Evolutionary conservation across 1,140 invertebrate species (phyloP).

Genomic region (Venustaconcha ellipsiformis): DNA sequence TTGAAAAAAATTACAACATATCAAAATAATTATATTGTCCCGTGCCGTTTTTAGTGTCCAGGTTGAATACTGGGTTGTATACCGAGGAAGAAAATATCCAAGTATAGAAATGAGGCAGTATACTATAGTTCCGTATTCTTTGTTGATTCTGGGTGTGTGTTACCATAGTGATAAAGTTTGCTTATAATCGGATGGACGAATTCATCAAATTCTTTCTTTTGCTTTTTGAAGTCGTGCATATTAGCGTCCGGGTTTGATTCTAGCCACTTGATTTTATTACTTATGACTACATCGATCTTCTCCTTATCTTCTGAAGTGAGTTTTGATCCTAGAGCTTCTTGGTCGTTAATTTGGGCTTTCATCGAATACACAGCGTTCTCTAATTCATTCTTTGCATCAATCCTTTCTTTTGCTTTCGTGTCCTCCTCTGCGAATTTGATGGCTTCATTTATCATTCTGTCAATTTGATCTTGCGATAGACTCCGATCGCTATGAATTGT

Average conservation of each 20-base stretch:
- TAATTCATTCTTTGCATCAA: slow-evolving; percentile 87
- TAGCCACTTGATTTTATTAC: slow-evolving; percentile 97
- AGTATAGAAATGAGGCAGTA: too few species aligned
- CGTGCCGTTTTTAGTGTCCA: too few species aligned
- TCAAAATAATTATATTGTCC: too few species aligned
- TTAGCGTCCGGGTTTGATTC: slow-evolving; percentile 95
- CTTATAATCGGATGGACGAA: slow-evolving; percentile 96
- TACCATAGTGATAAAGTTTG: slow-evolving; percentile 89
- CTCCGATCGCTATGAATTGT: slow-evolving; percentile 99
- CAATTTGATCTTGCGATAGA: slow-evolving; percentile 96
- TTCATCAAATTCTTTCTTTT: slow-evolving; percentile 96
- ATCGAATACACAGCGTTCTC: slow-evolving; percentile 86
- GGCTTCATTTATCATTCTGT: slow-evolving; percentile 96
- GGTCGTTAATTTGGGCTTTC: slow-evolving; percentile 96
- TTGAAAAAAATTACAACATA: too few species aligned
- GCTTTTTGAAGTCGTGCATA: slow-evolving; percentile 91
- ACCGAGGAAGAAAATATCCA: too few species aligned
- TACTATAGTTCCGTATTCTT: too few species aligned
- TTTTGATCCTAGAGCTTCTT: slow-evolving; percentile 97
- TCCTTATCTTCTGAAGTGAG: slow-evolving; percentile 89
- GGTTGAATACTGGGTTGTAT: too few species aligned
- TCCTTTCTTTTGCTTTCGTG: slow-evolving; percentile 91
- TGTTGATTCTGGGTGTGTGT: too few species aligned
- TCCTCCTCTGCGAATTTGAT: slow-evolving; percentile 99
- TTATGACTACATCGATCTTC: slow-evolving; percentile 92